Evolutionary conservation across 2,797 vertebrate genomes (phyloP), one percentile per base, ranked within the genome.

Genomic region (Odontamblyopus rebecca): DNA sequence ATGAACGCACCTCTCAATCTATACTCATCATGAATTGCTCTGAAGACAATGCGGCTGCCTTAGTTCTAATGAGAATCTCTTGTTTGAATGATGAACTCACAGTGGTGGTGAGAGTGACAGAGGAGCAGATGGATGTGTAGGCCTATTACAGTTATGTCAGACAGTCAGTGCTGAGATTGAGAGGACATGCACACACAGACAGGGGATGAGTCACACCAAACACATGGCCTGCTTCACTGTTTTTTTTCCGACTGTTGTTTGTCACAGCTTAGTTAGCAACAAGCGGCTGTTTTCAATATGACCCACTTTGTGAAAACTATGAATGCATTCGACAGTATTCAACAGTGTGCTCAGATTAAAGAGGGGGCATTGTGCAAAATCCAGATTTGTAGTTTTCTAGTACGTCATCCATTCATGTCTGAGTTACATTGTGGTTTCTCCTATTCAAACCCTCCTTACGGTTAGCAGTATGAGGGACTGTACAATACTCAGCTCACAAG

Each of bases 21-120:
- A 53, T 64, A 68, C 64, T 50, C 59, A 62, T 61, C 75, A 71
- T 72, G 61, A 74, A 72, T 23, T 4, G 18, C 67, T 7, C 30
- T 64, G 75, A 79, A 82, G 69, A 73, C 68, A 78, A 83, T 67
- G 59, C 56, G 64, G 79, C 70, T 44, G 69, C 61, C 80, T 68
- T 32, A 8, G 54, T 38, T n/a, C 74, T 85, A 80, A 83, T 73
- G 71, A 87, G 77, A 71, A 63, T 2, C 4, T 54, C 72, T 76
- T 61, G 69, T 83, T 80, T 76, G 77, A 73, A 35, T 60, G 61
- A 70, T 68, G 79, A 75, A 81, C 68, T 53, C 73, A 68, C 38
- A 61, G 50, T 50, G 44, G 15, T 70, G 0, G 0, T 66, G 1
- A 2, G 38, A 1, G 48, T 32, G 65, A 16, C 29, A 38, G 26